These are phyloP conservation scores for Acropternis orthonyx DNA, from an alignment of 2,797 vertebrate species.

Conservation along the genomic window DNA sequence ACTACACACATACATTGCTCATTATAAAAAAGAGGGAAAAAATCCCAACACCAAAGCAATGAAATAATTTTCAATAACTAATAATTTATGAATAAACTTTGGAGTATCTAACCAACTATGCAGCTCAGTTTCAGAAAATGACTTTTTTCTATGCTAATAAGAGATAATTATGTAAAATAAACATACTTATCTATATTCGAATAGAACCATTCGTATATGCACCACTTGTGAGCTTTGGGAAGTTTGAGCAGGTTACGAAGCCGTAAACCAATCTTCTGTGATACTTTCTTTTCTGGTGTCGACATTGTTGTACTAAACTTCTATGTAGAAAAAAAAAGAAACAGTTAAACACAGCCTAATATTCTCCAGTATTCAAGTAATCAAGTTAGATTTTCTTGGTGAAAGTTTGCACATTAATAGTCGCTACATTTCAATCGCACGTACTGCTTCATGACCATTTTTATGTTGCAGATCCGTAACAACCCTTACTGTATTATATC, in stretches of 20 bases:
- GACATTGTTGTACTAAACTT: constrained; percentile 88
- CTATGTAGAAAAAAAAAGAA: constrained; percentile 73
- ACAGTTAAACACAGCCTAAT: neutral
- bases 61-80: neutral
- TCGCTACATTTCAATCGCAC: neutral
- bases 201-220: constrained; percentile 99
- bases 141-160: neutral
- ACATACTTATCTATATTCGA: constrained; percentile 98
- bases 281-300: constrained; percentile 93
- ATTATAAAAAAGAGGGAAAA: neutral
- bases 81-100: neutral
- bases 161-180: neutral
- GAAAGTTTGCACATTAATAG: neutral
- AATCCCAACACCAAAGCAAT: neutral
- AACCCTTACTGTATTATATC: neutral
- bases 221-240: constrained; percentile 99
- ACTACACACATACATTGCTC: neutral
- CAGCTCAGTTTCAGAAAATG: neutral
- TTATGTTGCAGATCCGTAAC: neutral
- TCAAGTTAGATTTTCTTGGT: neutral
- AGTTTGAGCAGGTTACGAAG: constrained; percentile 96
- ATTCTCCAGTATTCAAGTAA: neutral
- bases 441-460: neutral
- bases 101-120: neutral
- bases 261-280: constrained; percentile 96